A percentile compares a stretch with the other conserved stretches of the same genome.
phyloP scores from a whole-genome alignment of 92 coral and sea anemone species.

The Parazoanthus atlanticus region DNA sequence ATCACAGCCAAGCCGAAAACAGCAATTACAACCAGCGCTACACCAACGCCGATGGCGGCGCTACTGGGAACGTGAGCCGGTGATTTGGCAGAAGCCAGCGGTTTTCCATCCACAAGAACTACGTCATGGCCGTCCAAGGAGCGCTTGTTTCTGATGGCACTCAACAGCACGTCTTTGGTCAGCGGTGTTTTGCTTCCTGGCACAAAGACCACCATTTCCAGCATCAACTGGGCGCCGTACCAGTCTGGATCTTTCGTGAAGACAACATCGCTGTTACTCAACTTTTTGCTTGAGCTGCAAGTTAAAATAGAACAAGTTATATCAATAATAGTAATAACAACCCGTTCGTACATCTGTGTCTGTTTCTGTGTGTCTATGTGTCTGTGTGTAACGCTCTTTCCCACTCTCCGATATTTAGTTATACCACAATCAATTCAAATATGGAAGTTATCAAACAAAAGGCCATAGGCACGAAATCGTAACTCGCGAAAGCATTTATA shows the following conservation, averaged over 20 bases:
- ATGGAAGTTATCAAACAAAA: no score
- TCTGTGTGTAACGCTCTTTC: no score
- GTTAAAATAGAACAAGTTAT: neutral
- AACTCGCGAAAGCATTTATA: no score
- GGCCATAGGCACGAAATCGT: no score
- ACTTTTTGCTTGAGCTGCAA: conserved; percentile 17
- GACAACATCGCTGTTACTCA: neutral
- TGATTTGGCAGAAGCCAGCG: neutral
- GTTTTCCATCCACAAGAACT: neutral
- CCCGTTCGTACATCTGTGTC: no score
- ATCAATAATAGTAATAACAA: neutral
- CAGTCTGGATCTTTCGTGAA: conserved; percentile 36
- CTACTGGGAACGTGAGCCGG: neutral
- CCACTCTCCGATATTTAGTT: no score
- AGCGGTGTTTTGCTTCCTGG: conserved; percentile 1
- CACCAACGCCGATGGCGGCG: neutral
- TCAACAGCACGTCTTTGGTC: conserved; percentile 7
- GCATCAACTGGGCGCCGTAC: neutral
- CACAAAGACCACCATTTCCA: conserved; percentile 12
- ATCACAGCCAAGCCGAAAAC: neutral
- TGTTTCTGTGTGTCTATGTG: no score
- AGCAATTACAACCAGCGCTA: conserved; percentile 8
- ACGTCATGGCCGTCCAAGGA: conserved; percentile 19
- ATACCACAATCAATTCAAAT: no score
- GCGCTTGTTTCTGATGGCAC: conserved; percentile 18